A percentile compares a stretch with the other conserved stretches of the same genome.
Evolutionary conservation across 2,888 invertebrate species (phyloP).

Genomic region (Anthophora plumipes): DNA sequence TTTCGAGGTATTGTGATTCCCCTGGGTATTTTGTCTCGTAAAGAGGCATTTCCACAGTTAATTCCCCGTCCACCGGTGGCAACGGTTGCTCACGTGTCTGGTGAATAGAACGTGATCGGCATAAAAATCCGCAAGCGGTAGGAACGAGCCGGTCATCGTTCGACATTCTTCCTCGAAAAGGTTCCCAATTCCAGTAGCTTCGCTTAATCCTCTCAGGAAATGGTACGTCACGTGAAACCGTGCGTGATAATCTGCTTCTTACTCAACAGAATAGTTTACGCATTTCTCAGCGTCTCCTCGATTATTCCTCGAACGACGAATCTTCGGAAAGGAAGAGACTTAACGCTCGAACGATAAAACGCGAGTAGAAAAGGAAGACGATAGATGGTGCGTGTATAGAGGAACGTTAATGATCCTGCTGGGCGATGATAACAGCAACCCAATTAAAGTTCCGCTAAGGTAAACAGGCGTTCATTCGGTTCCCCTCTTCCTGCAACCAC

Average conservation of each 20-base stretch:
- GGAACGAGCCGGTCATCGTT: slow-evolving; percentile 25
- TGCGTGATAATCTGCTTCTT: neutral
- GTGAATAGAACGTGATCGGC: slow-evolving; percentile 67
- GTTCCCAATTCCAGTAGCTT: neutral
- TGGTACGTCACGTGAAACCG: slow-evolving; percentile 36
- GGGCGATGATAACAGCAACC: slow-evolving; percentile 50
- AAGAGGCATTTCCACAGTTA: slow-evolving; percentile 32
- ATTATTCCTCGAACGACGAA: slow-evolving; percentile 3
- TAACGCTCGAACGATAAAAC: slow-evolving; percentile 25
- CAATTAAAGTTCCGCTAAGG: slow-evolving; percentile 60
- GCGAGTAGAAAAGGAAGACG: neutral
- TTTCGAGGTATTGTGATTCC: slow-evolving; percentile 20
- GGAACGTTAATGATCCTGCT: slow-evolving; percentile 33
- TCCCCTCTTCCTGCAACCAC: slow-evolving; percentile 41
- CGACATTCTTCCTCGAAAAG: slow-evolving; percentile 7
- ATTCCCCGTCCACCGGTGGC: slow-evolving; percentile 48
- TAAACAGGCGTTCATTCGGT: slow-evolving; percentile 62
- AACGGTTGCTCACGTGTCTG: slow-evolving; percentile 44
- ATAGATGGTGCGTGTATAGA: neutral
- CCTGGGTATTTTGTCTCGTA: slow-evolving; percentile 22
- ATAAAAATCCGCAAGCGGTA: slow-evolving; percentile 55
- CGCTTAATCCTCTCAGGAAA: slow-evolving; percentile 45
- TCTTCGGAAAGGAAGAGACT: slow-evolving; percentile 13
- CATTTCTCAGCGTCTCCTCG: slow-evolving; percentile 5
- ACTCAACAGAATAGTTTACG: neutral